Evolutionary conservation across 2,888 invertebrate species (phyloP), one percentile per base, ranked within the genome.

Genomic region (Sphecodes monilicornis): DNA sequence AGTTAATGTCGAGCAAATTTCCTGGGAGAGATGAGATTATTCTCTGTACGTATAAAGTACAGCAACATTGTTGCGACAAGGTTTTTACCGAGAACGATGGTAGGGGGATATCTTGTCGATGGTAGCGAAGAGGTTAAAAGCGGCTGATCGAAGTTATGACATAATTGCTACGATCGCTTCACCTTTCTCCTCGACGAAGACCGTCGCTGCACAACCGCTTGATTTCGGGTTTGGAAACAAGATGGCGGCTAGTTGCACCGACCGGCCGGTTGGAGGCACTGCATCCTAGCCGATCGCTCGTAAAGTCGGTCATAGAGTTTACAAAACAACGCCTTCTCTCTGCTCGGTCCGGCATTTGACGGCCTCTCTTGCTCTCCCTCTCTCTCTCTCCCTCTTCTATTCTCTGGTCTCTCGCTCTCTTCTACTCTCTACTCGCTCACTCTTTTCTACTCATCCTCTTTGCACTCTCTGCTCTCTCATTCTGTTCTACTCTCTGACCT

Each of bases 151-250:
- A 46, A 80, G 76, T 83, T 81, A 76, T 81, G 76, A 81, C 81
- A 81, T 72, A 73, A 81, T 76, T 76, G 80, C 69, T 43, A 57
- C 76, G 71, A 76, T 72, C 78, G n/a, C 36, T 69, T 82, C 79
- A 81, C 89, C 89, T 90, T 88, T 90, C 89, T 88, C 89, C 77
- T 66, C 54, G 11, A 84, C 32, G 64, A 73, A 69, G 69, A 71
- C 74, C 64, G 75, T 64, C 57, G 57, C 26, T 26, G 57, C 66
- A 68, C 81, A 82, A 82, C 50, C 50, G 76, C 82, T 88, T 85
- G 89, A 89, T 89, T 89, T 89, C 85, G 87, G 81, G 82, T 87
- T 90, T 87, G 85, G 86, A 89, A 83, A 86, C 80, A 86, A 87
- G 80, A 87, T 86, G 86, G 88, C 88, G 80, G 76, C 26, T 60